Percentiles rank a stretch among this genome's conserved stretches.
phyloP scores from a whole-genome alignment of 1,140 invertebrate genomes.

The Heliconius hewitsoni region DNA sequence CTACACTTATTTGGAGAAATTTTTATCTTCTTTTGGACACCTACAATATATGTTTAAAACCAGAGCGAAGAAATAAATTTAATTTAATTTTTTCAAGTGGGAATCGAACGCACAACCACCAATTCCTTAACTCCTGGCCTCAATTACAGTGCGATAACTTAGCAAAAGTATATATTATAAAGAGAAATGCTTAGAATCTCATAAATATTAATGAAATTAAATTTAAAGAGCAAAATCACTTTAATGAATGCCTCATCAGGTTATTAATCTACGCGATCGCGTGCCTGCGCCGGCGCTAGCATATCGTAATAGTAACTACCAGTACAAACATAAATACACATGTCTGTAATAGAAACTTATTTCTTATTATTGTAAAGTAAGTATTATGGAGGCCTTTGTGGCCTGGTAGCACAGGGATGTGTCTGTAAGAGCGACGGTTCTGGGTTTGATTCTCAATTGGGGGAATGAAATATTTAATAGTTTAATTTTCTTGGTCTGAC shows the following conservation, averaged over 20 bases:
- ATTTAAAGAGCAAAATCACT: constrained; percentile 8
- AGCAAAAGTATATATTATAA: neutral
- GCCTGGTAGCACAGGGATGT: too few relatives aligned
- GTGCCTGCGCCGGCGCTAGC: constrained; percentile 8
- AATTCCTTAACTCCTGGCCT: too few relatives aligned
- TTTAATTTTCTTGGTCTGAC: too few relatives aligned
- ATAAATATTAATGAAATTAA: constrained; percentile 11
- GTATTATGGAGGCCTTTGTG: neutral
- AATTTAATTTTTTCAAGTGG: too few relatives aligned
- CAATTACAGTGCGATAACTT: neutral
- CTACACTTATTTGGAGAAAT: too few relatives aligned
- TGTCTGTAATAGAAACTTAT: neutral
- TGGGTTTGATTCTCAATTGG: too few relatives aligned
- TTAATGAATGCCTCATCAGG: constrained; percentile 7
- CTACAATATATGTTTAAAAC: too few relatives aligned
- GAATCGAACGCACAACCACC: too few relatives aligned
- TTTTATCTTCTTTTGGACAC: too few relatives aligned
- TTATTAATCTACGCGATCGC: constrained; percentile 6
- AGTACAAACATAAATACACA: neutral
- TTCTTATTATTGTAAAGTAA: neutral
- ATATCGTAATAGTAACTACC: neutral
- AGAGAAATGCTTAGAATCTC: neutral
- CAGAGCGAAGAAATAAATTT: too few relatives aligned
- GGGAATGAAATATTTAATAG: too few relatives aligned
- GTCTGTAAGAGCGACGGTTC: too few relatives aligned